phyloP scores from a whole-genome alignment of 2,888 invertebrate genomes.

The Meghimatium bilineatum region DNA sequence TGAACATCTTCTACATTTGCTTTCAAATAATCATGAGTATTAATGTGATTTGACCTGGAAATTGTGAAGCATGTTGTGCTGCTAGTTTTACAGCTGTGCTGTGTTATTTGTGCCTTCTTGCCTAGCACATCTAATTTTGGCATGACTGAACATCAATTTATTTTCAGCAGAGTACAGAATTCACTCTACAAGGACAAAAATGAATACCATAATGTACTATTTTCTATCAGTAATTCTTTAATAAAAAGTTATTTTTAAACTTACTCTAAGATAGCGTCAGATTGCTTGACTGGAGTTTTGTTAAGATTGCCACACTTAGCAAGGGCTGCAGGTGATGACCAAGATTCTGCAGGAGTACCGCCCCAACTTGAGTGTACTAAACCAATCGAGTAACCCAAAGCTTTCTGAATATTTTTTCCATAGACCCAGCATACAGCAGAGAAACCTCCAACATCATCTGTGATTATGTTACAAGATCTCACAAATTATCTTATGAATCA shows the following conservation, averaged over 20 bases:
- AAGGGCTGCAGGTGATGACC: slow-evolving; percentile 68
- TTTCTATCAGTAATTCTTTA: too few relatives aligned
- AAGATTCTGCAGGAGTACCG: slow-evolving; percentile 70
- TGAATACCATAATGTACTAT: too few relatives aligned
- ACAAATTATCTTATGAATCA: neutral
- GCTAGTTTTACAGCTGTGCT: too few relatives aligned
- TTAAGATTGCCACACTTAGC: slow-evolving; percentile 59
- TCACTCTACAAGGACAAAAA: too few relatives aligned
- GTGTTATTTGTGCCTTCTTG: too few relatives aligned
- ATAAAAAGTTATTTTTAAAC: neutral
- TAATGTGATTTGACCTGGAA: too few relatives aligned
- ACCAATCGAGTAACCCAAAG: slow-evolving; percentile 69
- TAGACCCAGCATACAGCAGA: slow-evolving; percentile 75
- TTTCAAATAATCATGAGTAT: too few relatives aligned
- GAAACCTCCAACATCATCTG: slow-evolving; percentile 56
- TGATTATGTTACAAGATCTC: neutral
- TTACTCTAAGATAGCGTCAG: neutral
- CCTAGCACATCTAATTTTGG: too few relatives aligned
- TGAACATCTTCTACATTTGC: too few relatives aligned
- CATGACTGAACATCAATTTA: too few relatives aligned
- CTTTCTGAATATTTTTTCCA: slow-evolving; percentile 66
- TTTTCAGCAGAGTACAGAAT: neutral
- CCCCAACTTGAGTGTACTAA: slow-evolving; percentile 67
- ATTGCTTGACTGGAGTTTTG: neutral
- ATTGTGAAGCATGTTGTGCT: too few relatives aligned